Base-by-base conservation (phyloP, 2,888 invertebrate species). In the Cosmia trapezina region DNA sequence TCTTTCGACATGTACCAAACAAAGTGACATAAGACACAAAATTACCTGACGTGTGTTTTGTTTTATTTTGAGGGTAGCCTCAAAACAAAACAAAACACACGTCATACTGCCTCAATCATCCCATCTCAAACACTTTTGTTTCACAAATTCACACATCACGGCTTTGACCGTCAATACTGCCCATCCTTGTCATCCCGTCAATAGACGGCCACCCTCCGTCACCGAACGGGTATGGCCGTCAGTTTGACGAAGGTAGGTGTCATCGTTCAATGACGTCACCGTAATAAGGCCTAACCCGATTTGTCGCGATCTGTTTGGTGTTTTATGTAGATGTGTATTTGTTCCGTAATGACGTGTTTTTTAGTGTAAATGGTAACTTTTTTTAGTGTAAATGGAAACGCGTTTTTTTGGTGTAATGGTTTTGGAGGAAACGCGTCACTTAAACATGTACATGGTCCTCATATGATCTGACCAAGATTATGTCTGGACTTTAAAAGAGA, bases 211-310 rank as follows among this genome's bases (percentile, higher is more conserved):
- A 54, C 51, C 78, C 80, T 67, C 53, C 70, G 51, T 75, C 78
- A 67, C 67, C 37, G 57, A 66, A 68, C 67, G 62, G 61, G 49
- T 56, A 41, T 19, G 63, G 37, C 37, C 69, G 75, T 73, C 80
- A 64, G 41, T 60, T 70, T 82, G 82, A 78, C 71, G 62, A 22
- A 61, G 86, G 83, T 83, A 57, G 54, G 41, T 75, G 86, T 84
- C 83, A 78, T 83, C 68, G 70, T 73, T 73, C 75, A 73, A 62
- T 75, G 76, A 85, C 68, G 70, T 69, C 76, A 69, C 70, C 6
- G 63, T 77, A 77, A 83, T 83, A 75, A 75, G 76, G 67, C 37
- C 64, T 69, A 19, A 51, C 68, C 65, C 71, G 71, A 83, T 80
- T 83, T 83, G 76, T 79, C 65, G 49, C 67, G 51, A 69, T 61